Evolutionary conservation across 2,888 invertebrate species (phyloP).

Genomic region (Acronicta psi): DNA sequence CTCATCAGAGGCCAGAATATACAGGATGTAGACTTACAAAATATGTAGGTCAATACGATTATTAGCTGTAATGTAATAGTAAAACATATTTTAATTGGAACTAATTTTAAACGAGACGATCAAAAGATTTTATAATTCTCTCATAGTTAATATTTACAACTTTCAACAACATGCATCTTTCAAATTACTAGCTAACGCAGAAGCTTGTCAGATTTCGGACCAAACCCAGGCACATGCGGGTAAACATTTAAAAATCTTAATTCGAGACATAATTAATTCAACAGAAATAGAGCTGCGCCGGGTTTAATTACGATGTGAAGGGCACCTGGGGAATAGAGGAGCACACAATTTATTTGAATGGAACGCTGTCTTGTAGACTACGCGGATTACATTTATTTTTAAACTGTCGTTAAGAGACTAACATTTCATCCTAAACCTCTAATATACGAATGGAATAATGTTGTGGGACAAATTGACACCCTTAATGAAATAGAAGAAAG

Average conservation of each 20-base stretch:
- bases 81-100: too few relatives aligned
- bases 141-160: background rate
- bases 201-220: background rate
- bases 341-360: constrained; percentile 24
- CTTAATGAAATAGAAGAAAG: too few relatives aligned
- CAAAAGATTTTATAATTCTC: too few relatives aligned
- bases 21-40: background rate
- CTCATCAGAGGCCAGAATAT: background rate
- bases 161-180: background rate
- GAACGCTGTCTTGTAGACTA: constrained; percentile 10
- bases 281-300: constrained; percentile 28
- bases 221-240: too few relatives aligned
- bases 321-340: constrained; percentile 30
- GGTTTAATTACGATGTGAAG: constrained; percentile 39
- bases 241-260: background rate
- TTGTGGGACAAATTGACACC: too few relatives aligned
- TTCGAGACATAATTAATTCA: constrained; percentile 17
- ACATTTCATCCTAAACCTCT: too few relatives aligned
- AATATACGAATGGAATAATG: too few relatives aligned
- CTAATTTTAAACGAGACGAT: too few relatives aligned
- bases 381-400: constrained; percentile 21
- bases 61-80: too few relatives aligned
- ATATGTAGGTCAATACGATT: background rate
- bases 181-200: background rate
- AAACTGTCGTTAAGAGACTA: background rate